phyloP scores from a whole-genome alignment of 1,140 invertebrate genomes.

The Ooceraea biroi region DNA sequence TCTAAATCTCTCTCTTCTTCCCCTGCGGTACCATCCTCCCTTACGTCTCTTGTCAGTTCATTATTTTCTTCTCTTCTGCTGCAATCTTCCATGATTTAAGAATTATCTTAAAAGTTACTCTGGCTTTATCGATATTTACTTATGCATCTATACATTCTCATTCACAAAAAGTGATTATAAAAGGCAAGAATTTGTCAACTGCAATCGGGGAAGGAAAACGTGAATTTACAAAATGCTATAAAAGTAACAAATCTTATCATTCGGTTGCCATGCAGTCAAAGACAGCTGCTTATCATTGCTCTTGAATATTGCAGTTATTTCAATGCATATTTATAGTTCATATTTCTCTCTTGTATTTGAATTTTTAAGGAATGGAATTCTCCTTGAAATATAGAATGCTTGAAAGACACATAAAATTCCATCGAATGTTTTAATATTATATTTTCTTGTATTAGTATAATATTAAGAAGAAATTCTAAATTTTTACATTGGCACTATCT shows the following conservation, averaged over 20 bases:
- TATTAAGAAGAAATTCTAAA: no score
- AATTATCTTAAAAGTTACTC: constrained; percentile 14
- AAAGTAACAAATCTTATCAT: constrained; percentile 63
- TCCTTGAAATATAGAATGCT: no score
- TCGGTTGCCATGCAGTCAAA: constrained; percentile 61
- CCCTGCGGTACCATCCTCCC: not conserved
- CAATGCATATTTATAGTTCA: no score
- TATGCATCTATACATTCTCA: constrained; percentile 35
- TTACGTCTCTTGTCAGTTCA: not conserved
- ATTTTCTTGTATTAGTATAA: no score
- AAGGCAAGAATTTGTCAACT: constrained; percentile 53
- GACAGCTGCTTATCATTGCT: constrained; percentile 21
- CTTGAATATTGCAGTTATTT: constrained; percentile 1
- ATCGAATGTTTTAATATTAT: no score
- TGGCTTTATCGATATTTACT: not conserved
- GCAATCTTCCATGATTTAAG: constrained; percentile 58
- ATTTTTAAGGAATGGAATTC: no score
- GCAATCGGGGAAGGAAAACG: constrained; percentile 1
- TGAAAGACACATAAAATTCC: no score
- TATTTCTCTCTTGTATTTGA: no score
- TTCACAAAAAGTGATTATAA: not conserved
- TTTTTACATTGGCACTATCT: no score
- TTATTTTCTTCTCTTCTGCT: constrained; percentile 23
- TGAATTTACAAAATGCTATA: constrained; percentile 48
- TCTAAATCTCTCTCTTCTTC: constrained; percentile 10